Base-by-base conservation (phyloP, 2,888 invertebrate genomes). In the Sclerodermus sp. region DNA sequence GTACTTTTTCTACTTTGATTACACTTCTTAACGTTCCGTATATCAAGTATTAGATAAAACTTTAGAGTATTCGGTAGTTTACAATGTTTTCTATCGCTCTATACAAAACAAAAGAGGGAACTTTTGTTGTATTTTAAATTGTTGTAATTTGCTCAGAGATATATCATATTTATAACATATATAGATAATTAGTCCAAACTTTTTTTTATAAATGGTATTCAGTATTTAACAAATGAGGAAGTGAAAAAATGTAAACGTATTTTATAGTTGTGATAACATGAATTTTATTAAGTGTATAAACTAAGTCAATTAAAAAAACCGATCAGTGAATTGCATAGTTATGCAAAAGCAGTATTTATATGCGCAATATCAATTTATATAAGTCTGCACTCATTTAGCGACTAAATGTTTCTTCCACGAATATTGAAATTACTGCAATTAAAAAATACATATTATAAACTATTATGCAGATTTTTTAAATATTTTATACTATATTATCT, bases 301-400 rank as follows among this genome's bases (percentile, higher is more conserved):
- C 65, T 66, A 66, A 66, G 66, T 66, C 66, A 66, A 66, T 66
- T 67, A 67, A 64, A 34, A 50, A 23, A 60, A 55, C 55, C 58
- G 53, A 58, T 53, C 15, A 36, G 3, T 14, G 13, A 36, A 14
- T 10, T n/a, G 13, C 36, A 36, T 14, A 36, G 13, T 6, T 36
- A 10, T 36, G 36, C 15, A 36, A 14, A 36, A 14, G 5, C 9
- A 36, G 15, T 14, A 36, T 14, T 10, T n/a, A 36, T 5, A 3
- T 6, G 15, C 9, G 15, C 4, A 36, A 36, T 36, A 14, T 36
- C 13, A 10, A 36, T 14, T 36, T 36, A 36, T 36, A 36, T 36
- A 5, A 36, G 9, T 6, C 36, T 14, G 9, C 13, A 36, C 15
- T 6, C 15, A 6, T 10, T 6, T 36, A 36, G 36, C 13, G 15